A percentile compares a stretch with the other conserved stretches of the same genome.
These are phyloP conservation scores for Tipula lateralis DNA, from an alignment of 2,888 invertebrate species.

Conservation along the genomic window DNA sequence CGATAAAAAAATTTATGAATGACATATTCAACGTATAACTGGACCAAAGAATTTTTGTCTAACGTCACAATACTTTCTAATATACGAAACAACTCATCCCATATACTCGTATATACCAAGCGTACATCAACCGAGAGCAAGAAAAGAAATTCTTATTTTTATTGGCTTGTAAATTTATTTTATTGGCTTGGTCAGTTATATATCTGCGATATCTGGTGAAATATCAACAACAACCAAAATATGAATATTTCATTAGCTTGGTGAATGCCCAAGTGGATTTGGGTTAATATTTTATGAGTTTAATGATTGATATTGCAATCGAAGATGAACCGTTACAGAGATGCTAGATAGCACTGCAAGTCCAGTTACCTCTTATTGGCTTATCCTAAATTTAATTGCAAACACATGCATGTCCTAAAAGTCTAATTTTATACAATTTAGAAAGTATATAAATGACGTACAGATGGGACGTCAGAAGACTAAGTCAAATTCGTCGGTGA, in stretches of 20 bases:
- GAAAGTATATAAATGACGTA: no score
- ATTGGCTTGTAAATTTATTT: neutral
- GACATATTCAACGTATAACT: neutral
- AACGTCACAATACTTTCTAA: neutral
- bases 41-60: neutral
- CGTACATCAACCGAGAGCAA: neutral
- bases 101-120: neutral
- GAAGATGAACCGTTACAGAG: neutral
- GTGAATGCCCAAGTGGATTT: neutral
- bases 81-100: neutral
- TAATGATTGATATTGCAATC: neutral
- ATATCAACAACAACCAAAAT: neutral
- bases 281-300: neutral
- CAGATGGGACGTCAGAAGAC: no score
- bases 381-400: no score
- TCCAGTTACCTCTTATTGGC: no score
- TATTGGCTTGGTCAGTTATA: constrained; percentile 1
- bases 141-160: constrained; percentile 2
- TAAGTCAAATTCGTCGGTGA: no score
- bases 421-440: no score
- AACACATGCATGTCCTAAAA: no score
- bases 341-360: no score
- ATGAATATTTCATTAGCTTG: neutral
- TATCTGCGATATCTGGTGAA: neutral
- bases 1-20: neutral